Conservation (phyloP, 2,888 invertebrate species). For the Syrista parreyssii region DNA sequence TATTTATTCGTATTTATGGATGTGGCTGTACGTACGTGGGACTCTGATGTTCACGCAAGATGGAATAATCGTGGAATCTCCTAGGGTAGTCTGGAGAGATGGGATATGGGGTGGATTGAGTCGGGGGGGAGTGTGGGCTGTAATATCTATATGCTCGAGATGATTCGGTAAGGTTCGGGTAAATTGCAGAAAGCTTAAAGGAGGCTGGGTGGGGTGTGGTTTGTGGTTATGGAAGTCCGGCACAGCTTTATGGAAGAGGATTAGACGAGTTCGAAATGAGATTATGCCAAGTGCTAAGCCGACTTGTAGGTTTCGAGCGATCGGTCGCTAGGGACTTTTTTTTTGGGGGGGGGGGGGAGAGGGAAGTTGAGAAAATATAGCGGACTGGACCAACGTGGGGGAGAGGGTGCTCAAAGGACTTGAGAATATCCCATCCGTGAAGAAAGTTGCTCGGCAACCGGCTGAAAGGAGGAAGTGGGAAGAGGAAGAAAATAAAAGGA, state of each 20-base stretch:
- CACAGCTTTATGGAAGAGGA: slow-evolving; percentile 48
- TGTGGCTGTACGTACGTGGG: neutral
- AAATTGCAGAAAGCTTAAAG: neutral
- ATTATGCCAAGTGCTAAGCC: slow-evolving; percentile 54
- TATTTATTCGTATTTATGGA: neutral
- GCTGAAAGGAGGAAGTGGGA: neutral
- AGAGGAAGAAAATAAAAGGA: neutral
- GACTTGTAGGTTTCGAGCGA: slow-evolving; percentile 51
- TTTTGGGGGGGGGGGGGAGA: neutral
- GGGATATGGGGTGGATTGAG: neutral
- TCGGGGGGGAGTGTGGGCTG: neutral
- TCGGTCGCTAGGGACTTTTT: slow-evolving; percentile 38
- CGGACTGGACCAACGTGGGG: neutral
- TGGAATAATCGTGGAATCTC: neutral
- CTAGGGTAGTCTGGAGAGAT: neutral
- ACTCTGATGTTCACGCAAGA: neutral
- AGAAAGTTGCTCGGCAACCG: neutral
- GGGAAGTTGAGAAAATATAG: neutral
- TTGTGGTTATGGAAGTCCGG: neutral
- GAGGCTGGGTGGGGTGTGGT: neutral
- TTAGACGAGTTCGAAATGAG: slow-evolving; percentile 54
- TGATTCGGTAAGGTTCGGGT: neutral
- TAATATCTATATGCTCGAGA: neutral
- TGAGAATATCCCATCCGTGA: neutral
- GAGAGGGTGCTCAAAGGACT: slow-evolving; percentile 7